A percentile compares a stretch with the other conserved stretches of the same genome.
Conservation (phyloP, 2,888 invertebrate species). For the Merodon equestris region DNA sequence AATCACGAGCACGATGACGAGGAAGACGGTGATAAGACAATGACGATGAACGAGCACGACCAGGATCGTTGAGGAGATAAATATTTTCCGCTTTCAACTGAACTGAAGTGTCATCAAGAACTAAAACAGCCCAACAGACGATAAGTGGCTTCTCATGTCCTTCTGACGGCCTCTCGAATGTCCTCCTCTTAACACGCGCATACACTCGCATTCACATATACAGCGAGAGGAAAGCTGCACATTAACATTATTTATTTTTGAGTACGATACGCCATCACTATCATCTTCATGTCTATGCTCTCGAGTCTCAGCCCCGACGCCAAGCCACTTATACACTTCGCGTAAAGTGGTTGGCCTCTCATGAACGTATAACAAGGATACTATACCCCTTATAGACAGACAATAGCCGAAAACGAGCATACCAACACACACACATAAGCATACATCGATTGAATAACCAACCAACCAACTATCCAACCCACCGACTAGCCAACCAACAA, state of each 20-base stretch:
- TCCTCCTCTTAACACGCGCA: slow-evolving; percentile 66
- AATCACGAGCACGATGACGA: slow-evolving; percentile 1
- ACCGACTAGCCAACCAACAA: slow-evolving; percentile 52
- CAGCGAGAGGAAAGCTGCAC: slow-evolving; percentile 23
- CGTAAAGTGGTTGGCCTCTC: slow-evolving; percentile 62
- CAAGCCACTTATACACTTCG: slow-evolving; percentile 47
- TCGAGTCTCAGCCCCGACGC: slow-evolving; percentile 39
- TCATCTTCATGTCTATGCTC: slow-evolving; percentile 54
- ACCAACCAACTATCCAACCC: slow-evolving; percentile 53
- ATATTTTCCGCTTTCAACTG: slow-evolving; percentile 70
- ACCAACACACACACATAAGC: slow-evolving; percentile 36
- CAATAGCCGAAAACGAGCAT: not conserved
- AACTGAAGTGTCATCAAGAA: slow-evolving; percentile 79
- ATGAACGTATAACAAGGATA: too few relatives aligned
- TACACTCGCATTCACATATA: slow-evolving; percentile 12
- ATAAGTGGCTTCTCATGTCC: slow-evolving; percentile 79
- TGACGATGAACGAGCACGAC: too few relatives aligned
- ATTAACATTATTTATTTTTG: slow-evolving; percentile 67
- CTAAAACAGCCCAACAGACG: slow-evolving; percentile 75
- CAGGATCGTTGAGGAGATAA: slow-evolving; percentile 47
- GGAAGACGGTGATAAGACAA: not conserved
- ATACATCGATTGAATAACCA: slow-evolving; percentile 11
- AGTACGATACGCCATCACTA: slow-evolving; percentile 63
- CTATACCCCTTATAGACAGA: slow-evolving; percentile 13
- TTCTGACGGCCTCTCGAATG: slow-evolving; percentile 71